A percentile compares a stretch with the other conserved stretches of the same genome.
phyloP scores from a whole-genome alignment of 2,888 invertebrate species.

The Branchipolynoe longqiensis region DNA sequence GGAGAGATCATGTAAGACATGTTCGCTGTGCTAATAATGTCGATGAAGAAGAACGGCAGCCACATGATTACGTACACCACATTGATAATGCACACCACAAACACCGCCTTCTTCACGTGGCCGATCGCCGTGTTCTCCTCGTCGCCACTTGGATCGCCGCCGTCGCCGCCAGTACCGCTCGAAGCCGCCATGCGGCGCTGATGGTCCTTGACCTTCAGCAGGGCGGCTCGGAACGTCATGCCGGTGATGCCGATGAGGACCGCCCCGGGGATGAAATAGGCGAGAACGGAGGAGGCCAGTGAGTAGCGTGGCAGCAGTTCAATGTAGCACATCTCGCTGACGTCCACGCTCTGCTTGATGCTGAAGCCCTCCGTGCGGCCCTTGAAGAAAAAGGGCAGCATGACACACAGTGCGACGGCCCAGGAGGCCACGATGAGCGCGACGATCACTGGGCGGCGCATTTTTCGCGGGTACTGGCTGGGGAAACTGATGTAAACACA shows the following conservation, averaged over 20 bases:
- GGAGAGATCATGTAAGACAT: background rate
- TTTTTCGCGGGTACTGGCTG: constrained; percentile 30
- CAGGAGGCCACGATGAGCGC: constrained; percentile 4
- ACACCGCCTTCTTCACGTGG: constrained; percentile 11
- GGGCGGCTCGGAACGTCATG: constrained; percentile 25
- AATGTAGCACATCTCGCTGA: constrained; percentile 45
- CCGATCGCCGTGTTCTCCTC: background rate
- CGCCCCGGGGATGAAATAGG: constrained; percentile 42
- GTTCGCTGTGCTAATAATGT: constrained; percentile 8
- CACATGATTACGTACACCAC: constrained; percentile 29
- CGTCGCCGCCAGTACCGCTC: background rate
- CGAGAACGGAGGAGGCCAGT: constrained; percentile 23
- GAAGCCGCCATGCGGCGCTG: background rate
- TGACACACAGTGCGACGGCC: background rate
- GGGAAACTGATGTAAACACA: constrained; percentile 28
- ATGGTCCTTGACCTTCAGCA: constrained; percentile 11
- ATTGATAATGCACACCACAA: constrained; percentile 28
- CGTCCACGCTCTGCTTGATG: constrained; percentile 24
- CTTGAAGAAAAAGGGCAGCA: constrained; percentile 45
- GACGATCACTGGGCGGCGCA: background rate
- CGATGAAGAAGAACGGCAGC: constrained; percentile 38
- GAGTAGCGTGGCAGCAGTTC: constrained; percentile 37
- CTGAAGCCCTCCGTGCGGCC: constrained; percentile 37
- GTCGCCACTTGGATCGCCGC: background rate
- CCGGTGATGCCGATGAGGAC: constrained; percentile 34